Percentiles rank a stretch among this genome's conserved stretches.
These are phyloP conservation scores for Lordiphosa stackelbergi DNA, from an alignment of 1,140 invertebrate species.

Conservation along the genomic window DNA sequence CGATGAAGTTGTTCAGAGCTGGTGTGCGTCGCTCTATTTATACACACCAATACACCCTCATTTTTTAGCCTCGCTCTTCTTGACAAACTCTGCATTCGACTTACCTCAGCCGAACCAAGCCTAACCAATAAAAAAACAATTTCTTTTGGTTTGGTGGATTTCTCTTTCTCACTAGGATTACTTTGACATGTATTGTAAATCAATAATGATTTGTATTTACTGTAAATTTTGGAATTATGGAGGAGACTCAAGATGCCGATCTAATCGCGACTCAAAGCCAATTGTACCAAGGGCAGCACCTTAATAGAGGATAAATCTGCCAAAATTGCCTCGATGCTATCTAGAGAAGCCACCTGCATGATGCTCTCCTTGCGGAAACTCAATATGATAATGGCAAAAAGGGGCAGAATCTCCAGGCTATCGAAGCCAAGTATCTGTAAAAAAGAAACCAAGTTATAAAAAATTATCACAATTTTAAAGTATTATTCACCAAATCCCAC, in stretches of 20 bases:
- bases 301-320: slow-evolving; percentile 93
- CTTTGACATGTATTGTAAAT: too few relatives aligned
- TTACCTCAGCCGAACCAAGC: too few relatives aligned
- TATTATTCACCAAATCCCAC: slow-evolving; percentile 86
- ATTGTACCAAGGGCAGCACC: slow-evolving; percentile 89
- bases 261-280: slow-evolving; percentile 79
- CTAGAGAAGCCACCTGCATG: slow-evolving; percentile 90
- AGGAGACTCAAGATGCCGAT: not conserved
- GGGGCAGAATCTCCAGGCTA: slow-evolving; percentile 91
- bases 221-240: slow-evolving; percentile 35
- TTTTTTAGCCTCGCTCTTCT: too few relatives aligned
- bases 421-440: slow-evolving; percentile 89
- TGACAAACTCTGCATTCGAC: too few relatives aligned
- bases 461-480: not conserved
- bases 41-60: too few relatives aligned
- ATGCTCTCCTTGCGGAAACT: slow-evolving; percentile 94
- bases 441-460: not conserved
- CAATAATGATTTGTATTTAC: not conserved
- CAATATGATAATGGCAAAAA: slow-evolving; percentile 92
- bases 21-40: too few relatives aligned
- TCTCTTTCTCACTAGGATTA: too few relatives aligned
- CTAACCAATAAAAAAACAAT: too few relatives aligned
- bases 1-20: too few relatives aligned
- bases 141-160: too few relatives aligned
- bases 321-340: slow-evolving; percentile 92